phyloP scores from a whole-genome alignment of 2,113 vertebrate genomes.

The Neomonachus schauinslandi region DNA sequence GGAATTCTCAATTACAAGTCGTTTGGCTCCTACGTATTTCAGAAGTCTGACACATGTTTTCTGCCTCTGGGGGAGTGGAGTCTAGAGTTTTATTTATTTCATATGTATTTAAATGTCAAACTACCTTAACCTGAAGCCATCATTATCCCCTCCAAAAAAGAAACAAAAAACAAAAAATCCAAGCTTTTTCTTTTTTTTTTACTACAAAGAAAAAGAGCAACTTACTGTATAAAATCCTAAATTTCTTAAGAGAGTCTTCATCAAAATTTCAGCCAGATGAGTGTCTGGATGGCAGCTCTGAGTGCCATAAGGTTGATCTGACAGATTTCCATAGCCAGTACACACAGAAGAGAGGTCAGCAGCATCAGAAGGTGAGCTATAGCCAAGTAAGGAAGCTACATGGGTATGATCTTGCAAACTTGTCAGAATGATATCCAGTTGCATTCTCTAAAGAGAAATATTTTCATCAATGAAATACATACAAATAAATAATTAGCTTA shows the following conservation, averaged over 20 bases:
- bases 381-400: constrained; percentile 96
- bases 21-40: constrained; percentile 11
- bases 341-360: constrained; percentile 88
- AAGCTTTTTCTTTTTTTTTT: not conserved
- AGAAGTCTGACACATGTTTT: constrained; percentile 3
- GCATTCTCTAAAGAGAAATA: constrained; percentile 91
- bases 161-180: not conserved
- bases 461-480: constrained; percentile 59
- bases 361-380: constrained; percentile 93
- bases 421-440: constrained; percentile 98
- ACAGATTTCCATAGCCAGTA: constrained; percentile 85
- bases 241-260: constrained; percentile 98
- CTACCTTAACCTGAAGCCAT: constrained; percentile 29
- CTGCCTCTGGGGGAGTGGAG: not conserved
- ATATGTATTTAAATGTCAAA: constrained; percentile 48
- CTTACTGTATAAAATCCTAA: constrained; percentile 98
- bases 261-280: constrained; percentile 97
- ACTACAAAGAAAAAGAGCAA: constrained; percentile 60
- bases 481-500: constrained; percentile 22
- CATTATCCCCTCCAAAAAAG: not conserved
- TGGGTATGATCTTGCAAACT: constrained; percentile 99
- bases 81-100: constrained; percentile 35
- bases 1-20: constrained; percentile 44
- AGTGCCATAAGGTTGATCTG: constrained; percentile 87
- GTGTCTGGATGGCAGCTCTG: constrained; percentile 94